phyloP scores from a whole-genome alignment of 1,140 invertebrate species.

The Anthonomus grandis region DNA sequence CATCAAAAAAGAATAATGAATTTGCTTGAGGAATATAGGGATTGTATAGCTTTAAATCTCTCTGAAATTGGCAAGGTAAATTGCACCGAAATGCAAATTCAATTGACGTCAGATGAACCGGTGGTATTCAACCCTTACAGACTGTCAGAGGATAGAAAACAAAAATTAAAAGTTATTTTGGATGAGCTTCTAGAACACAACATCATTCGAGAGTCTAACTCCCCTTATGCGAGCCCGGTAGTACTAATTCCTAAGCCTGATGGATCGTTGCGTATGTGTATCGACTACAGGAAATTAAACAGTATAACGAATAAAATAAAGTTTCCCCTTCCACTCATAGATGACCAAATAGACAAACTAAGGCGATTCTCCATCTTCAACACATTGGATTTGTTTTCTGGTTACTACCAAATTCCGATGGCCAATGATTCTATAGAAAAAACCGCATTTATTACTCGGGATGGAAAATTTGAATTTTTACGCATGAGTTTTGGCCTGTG shows the following conservation, averaged over 20 bases:
- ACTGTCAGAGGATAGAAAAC: neutral
- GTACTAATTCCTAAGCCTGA: slow-evolving; percentile 34
- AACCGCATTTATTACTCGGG: slow-evolving; percentile 46
- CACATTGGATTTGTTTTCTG: slow-evolving; percentile 27
- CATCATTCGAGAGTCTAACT: slow-evolving; percentile 31
- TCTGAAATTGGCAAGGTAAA: neutral
- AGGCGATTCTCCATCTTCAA: slow-evolving; percentile 34
- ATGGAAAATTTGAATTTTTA: slow-evolving; percentile 47
- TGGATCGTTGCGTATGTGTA: slow-evolving; percentile 30
- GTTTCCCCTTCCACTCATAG: slow-evolving; percentile 33
- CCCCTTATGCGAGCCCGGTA: slow-evolving; percentile 37
- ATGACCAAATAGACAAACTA: slow-evolving; percentile 36
- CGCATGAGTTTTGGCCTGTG: slow-evolving; percentile 50
- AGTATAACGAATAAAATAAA: slow-evolving; percentile 26
- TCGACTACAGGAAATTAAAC: slow-evolving; percentile 37
- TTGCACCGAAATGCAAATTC: neutral
- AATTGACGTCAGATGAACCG: no score
- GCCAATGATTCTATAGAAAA: slow-evolving; percentile 40
- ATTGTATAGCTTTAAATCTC: neutral
- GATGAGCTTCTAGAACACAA: slow-evolving; percentile 4
- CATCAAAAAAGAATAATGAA: no score
- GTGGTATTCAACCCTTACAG: neutral
- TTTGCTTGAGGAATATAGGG: no score
- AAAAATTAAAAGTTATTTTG: neutral
- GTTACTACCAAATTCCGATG: slow-evolving; percentile 32